Evolutionary conservation across 2,797 vertebrate genomes (phyloP).

Genomic region (Pteropus rufus): DNA sequence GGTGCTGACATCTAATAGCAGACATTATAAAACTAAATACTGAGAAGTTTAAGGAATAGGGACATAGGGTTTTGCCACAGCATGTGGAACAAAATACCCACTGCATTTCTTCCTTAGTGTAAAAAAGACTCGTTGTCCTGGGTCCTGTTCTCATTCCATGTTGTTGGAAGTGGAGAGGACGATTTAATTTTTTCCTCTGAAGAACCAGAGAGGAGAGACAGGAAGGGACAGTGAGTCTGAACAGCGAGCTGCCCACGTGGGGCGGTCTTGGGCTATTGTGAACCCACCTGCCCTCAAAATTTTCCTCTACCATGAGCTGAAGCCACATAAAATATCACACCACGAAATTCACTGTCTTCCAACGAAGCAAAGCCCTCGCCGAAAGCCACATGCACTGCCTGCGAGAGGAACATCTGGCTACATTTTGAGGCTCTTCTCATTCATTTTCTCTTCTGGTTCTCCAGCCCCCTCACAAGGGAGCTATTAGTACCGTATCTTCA

Average conservation of each 20-base stretch:
- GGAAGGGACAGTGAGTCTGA: too few species aligned
- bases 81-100: not conserved
- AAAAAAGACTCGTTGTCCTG: not conserved
- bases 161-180: not conserved
- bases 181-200: not conserved
- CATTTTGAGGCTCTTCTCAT: not conserved
- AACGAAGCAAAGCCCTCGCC: not conserved
- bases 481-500: not conserved
- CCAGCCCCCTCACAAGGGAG: not conserved
- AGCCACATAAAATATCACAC: not conserved
- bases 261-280: too few species aligned
- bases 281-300: not conserved
- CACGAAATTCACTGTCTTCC: too few species aligned
- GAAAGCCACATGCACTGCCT: accelerated
- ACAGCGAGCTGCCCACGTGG: not conserved
- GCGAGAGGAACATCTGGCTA: not conserved
- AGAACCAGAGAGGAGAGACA: not conserved
- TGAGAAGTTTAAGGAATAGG: not conserved
- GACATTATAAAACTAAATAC: not conserved
- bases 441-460: not conserved
- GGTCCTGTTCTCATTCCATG: not conserved
- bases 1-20: not conserved
- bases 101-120: not conserved
- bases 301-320: not conserved
- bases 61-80: not conserved